Percentiles rank a stretch among this genome's conserved stretches.
Evolutionary conservation across 2,113 vertebrate species (phyloP).

Genomic region (Cranoglanis bouderius): DNA sequence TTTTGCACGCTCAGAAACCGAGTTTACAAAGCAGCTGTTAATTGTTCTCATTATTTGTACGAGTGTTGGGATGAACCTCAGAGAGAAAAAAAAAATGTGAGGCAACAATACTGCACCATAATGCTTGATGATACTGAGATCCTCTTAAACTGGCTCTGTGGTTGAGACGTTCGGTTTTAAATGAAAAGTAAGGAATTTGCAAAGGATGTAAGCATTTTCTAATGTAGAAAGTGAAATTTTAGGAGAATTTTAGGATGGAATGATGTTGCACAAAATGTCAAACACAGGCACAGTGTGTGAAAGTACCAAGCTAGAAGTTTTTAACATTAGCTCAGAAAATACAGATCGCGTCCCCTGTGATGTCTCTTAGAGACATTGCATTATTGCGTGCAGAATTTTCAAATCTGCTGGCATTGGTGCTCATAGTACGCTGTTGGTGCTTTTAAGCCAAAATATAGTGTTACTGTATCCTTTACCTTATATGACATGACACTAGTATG

Average conservation of each 20-base stretch:
- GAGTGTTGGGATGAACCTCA: not conserved
- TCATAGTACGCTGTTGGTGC: constrained; percentile 40
- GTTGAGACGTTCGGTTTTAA: not conserved
- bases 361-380: not conserved
- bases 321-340: not conserved
- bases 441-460: constrained; percentile 48
- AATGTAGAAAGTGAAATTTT: not conserved
- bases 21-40: constrained; percentile 17
- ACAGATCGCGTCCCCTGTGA: not conserved
- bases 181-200: not conserved
- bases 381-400: constrained; percentile 11
- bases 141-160: not conserved
- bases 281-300: not conserved
- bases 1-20: not conserved
- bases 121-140: constrained; percentile 4
- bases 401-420: constrained; percentile 36
- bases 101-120: constrained; percentile 10
- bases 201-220: not conserved
- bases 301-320: not conserved
- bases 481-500: constrained; percentile 16
- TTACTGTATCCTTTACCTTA: constrained; percentile 45
- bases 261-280: not conserved
- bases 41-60: constrained; percentile 4
- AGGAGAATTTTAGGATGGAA: not conserved
- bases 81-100: constrained; percentile 22